These are phyloP conservation scores for Aphaenogaster ashmeadi DNA, from an alignment of 1,140 invertebrate species.

Conservation along the genomic window DNA sequence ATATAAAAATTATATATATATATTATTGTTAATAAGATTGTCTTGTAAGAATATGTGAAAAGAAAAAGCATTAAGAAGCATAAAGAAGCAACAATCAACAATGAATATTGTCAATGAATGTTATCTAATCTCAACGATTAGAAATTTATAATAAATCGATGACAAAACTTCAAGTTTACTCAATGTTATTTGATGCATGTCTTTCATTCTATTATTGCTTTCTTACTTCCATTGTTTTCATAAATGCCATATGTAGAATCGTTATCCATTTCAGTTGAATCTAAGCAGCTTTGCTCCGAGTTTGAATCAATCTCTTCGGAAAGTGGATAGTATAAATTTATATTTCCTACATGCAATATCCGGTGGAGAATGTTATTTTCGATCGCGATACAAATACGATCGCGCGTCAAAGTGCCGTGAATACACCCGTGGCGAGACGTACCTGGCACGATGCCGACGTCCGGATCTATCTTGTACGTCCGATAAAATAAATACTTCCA, in stretches of 20 bases:
- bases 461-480: constrained; percentile 90
- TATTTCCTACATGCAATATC: background rate
- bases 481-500: constrained; percentile 91
- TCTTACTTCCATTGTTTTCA: background rate
- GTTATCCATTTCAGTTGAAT: background rate
- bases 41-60: background rate
- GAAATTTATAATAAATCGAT: background rate
- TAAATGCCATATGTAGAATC: background rate
- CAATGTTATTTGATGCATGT: background rate
- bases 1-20: background rate
- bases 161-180: background rate
- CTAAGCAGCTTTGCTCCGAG: background rate
- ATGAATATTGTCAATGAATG: background rate
- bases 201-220: background rate
- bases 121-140: background rate
- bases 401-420: constrained; percentile 16
- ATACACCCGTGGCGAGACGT: constrained; percentile 70
- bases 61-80: constrained; percentile 5
- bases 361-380: constrained; percentile 35
- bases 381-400: background rate
- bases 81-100: background rate
- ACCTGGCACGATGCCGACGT: constrained; percentile 90
- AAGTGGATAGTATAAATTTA: background rate
- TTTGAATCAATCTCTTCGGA: background rate
- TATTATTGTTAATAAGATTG: background rate